Conservation (phyloP, 2,888 invertebrate genomes). For the Sturmia bella region DNA sequence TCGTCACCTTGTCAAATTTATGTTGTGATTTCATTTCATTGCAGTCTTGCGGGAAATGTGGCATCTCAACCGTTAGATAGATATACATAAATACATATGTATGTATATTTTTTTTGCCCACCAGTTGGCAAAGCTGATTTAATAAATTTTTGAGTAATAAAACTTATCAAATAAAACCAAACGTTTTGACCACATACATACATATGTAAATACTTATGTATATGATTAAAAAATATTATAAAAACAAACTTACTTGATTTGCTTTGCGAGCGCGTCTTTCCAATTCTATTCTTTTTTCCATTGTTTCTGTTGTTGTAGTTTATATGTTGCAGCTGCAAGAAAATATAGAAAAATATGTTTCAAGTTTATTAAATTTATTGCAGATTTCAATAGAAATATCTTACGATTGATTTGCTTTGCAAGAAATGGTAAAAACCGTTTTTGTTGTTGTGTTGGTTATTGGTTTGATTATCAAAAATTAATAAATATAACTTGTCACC, state of each 20-base stretch:
- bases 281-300: conserved; percentile 97
- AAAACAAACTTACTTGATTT: conserved; percentile 88
- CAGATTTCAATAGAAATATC: not conserved
- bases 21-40: too few species aligned
- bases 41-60: not conserved
- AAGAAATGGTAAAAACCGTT: not conserved
- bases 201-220: not conserved
- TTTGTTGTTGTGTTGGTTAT: conserved; percentile 15
- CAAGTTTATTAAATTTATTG: not conserved
- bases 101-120: conserved; percentile 6
- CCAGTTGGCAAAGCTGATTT: conserved; percentile 41
- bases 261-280: conserved; percentile 96
- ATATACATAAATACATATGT: not conserved
- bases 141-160: not conserved
- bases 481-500: conserved; percentile 50
- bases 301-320: conserved; percentile 78
- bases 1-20: too few species aligned
- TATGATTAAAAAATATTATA: not conserved
- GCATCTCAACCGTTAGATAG: not conserved
- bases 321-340: conserved; percentile 43
- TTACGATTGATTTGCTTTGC: conserved; percentile 15
- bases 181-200: not conserved
- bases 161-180: not conserved
- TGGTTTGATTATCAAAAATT: conserved; percentile 16
- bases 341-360: not conserved